A percentile compares a stretch with the other conserved stretches of the same genome.
phyloP scores from a whole-genome alignment of 2,888 invertebrate genomes.

The Pristionchus exspectatus region DNA sequence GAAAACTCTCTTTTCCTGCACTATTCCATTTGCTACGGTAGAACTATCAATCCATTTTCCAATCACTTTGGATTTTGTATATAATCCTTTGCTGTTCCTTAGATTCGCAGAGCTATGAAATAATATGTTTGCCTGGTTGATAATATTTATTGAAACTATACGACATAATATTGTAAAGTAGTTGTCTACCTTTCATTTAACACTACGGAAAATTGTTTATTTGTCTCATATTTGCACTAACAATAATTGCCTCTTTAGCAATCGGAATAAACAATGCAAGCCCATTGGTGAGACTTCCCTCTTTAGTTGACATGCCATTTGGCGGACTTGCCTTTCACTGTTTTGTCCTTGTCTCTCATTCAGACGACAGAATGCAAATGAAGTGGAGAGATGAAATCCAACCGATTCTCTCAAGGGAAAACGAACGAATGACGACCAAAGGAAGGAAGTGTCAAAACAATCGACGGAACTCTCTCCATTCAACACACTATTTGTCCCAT shows the following conservation, averaged over 20 bases:
- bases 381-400: constrained; percentile 39
- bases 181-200: constrained; percentile 6
- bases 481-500: not conserved
- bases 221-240: constrained; percentile 20
- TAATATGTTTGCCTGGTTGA: constrained; percentile 23
- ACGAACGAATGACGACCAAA: constrained; percentile 7
- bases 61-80: constrained; percentile 23
- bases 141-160: constrained; percentile 37
- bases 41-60: not conserved
- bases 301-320: not conserved
- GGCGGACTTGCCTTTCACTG: not conserved
- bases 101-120: constrained; percentile 34
- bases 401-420: not conserved
- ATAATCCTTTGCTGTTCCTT: not conserved
- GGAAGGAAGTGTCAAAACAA: constrained; percentile 23
- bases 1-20: not conserved
- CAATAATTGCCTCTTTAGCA: constrained; percentile 21
- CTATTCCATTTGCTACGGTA: constrained; percentile 29
- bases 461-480: not conserved
- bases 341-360: constrained; percentile 60
- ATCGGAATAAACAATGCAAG: constrained; percentile 22
- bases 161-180: constrained; percentile 46
- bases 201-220: constrained; percentile 33
- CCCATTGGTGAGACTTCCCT: not conserved
- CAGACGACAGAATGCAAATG: constrained; percentile 50